Percentiles rank a stretch among this genome's conserved stretches.
phyloP scores from a whole-genome alignment of 92 coral and sea anemone species.

The Plumapathes pennacea region DNA sequence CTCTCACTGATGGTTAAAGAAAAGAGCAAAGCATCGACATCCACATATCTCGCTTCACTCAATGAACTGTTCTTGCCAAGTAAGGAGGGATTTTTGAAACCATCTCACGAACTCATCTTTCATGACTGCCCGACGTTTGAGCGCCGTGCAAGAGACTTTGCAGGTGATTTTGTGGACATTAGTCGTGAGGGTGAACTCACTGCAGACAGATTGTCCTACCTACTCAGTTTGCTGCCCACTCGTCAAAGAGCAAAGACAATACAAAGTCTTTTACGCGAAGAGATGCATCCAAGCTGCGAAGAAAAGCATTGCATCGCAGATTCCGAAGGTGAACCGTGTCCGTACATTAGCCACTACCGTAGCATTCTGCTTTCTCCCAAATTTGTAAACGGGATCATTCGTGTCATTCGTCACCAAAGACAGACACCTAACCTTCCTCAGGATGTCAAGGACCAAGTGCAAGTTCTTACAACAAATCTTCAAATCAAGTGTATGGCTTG shows the following conservation, averaged over 20 bases:
- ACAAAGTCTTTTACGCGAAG: conserved; percentile 75
- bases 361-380: conserved; percentile 74
- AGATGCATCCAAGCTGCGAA: conserved; percentile 81
- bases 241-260: conserved; percentile 82
- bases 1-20: conserved; percentile 77
- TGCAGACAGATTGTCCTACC: conserved; percentile 82
- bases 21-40: conserved; percentile 56
- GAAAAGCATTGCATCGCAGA: conserved; percentile 80
- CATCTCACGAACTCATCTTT: conserved; percentile 80
- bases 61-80: conserved; percentile 80
- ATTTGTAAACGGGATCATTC: conserved; percentile 73
- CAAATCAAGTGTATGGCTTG: conserved; percentile 79
- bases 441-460: conserved; percentile 77
- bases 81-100: conserved; percentile 82
- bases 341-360: conserved; percentile 69
- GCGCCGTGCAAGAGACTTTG: conserved; percentile 88
- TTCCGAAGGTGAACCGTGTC: conserved; percentile 48
- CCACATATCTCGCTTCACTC: conserved; percentile 51
- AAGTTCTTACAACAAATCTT: conserved; percentile 59
- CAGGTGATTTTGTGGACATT: conserved; percentile 87
- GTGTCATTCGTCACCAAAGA: conserved; percentile 86
- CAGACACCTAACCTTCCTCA: conserved; percentile 85
- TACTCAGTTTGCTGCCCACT: conserved; percentile 77
- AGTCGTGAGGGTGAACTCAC: conserved; percentile 88
- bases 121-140: conserved; percentile 91